These are phyloP conservation scores for Melanotaenia parkinsoni DNA, from an alignment of 2,797 vertebrate species.

Conservation along the genomic window DNA sequence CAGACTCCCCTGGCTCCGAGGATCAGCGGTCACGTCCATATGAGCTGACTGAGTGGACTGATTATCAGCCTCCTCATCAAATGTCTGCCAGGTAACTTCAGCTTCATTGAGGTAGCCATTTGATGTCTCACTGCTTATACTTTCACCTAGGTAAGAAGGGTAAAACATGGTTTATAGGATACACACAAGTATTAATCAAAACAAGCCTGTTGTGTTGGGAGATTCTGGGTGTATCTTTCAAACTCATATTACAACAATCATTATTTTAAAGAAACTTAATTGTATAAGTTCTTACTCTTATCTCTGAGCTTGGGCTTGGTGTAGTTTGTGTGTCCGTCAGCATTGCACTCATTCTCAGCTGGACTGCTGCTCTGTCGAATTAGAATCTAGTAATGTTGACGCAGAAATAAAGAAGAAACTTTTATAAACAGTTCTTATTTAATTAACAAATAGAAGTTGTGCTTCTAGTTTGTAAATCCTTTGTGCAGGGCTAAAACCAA, in stretches of 20 bases:
- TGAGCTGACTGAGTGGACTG: conserved; percentile 85
- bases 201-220: background rate
- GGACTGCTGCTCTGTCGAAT: conserved; percentile 88
- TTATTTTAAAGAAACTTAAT: background rate
- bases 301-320: conserved; percentile 82
- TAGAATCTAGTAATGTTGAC: conserved; percentile 77
- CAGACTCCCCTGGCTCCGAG: conserved; percentile 86
- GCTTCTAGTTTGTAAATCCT: no score
- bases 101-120: conserved; percentile 87
- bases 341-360: conserved; percentile 85
- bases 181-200: background rate
- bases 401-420: conserved; percentile 2
- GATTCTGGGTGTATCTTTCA: background rate
- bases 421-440: background rate
- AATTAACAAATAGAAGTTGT: background rate
- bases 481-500: no score
- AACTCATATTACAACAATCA: background rate
- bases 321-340: conserved; percentile 76
- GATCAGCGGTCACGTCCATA: conserved; percentile 80
- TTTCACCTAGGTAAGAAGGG: conserved; percentile 84
- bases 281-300: conserved; percentile 85
- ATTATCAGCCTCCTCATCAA: conserved; percentile 89
- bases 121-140: conserved; percentile 89
- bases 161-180: background rate
- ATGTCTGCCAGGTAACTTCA: conserved; percentile 85